phyloP scores from a whole-genome alignment of 2,797 vertebrate species.

The Halcyon badia region DNA sequence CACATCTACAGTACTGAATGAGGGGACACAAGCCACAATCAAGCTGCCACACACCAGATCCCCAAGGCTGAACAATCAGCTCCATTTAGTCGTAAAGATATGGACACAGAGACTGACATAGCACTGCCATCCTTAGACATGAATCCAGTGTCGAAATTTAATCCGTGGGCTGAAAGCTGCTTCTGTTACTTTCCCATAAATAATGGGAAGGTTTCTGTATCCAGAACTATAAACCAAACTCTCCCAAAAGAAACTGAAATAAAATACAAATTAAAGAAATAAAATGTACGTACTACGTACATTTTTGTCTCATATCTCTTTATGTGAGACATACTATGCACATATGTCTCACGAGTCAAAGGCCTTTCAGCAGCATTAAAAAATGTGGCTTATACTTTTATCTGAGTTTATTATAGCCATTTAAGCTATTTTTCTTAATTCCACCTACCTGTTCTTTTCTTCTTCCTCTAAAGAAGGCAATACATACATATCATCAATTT shows the following conservation, averaged over 20 bases:
- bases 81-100: accelerated
- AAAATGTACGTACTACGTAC: background rate
- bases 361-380: background rate
- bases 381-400: background rate
- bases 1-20: accelerated
- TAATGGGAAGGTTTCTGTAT: background rate
- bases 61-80: background rate
- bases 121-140: background rate
- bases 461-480: conserved; percentile 89
- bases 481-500: conserved; percentile 89
- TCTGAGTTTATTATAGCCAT: background rate
- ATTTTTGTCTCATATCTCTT: too few species aligned
- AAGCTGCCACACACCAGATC: background rate
- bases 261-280: background rate
- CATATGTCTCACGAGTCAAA: background rate
- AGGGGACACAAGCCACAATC: background rate
- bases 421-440: background rate
- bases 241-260: background rate
- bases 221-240: background rate
- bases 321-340: background rate
- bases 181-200: background rate
- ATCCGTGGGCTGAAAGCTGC: background rate
- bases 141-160: background rate
- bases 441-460: conserved; percentile 87
- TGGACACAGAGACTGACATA: background rate